A percentile compares a stretch with the other conserved stretches of the same genome.
phyloP scores from a whole-genome alignment of 2,888 invertebrate genomes.

The Tetragonisca angustula region DNA sequence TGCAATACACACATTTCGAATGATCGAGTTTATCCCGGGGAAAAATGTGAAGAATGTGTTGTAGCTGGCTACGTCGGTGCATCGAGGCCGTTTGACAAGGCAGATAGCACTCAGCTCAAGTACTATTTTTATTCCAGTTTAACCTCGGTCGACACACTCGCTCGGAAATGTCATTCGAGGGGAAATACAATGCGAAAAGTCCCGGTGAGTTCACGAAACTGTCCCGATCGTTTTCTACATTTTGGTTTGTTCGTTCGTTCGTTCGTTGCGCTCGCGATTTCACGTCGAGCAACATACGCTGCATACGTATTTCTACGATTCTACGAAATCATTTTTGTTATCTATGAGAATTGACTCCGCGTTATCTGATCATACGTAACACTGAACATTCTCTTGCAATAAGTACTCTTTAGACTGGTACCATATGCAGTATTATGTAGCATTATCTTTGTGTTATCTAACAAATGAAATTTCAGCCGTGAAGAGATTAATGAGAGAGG shows the following conservation, averaged over 20 bases:
- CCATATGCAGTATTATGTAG: background rate
- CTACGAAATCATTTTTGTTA: background rate
- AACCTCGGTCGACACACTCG: conserved; percentile 42
- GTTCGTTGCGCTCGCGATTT: background rate
- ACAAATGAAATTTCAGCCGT: conserved; percentile 88
- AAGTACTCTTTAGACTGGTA: background rate
- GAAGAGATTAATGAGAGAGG: conserved; percentile 96
- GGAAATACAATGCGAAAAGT: conserved; percentile 87
- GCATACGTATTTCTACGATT: background rate
- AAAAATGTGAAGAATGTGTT: conserved; percentile 59
- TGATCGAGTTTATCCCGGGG: background rate
- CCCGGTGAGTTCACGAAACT: conserved; percentile 84
- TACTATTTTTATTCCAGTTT: conserved; percentile 54
- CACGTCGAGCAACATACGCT: background rate
- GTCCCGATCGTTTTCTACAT: background rate
- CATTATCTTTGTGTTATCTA: background rate
- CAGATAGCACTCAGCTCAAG: conserved; percentile 38
- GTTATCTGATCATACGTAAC: conserved; percentile 20
- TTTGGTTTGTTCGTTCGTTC: background rate
- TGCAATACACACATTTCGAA: background rate
- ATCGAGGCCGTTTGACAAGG: conserved; percentile 50
- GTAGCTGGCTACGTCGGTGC: conserved; percentile 33
- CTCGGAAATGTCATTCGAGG: conserved; percentile 84
- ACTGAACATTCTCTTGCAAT: background rate
- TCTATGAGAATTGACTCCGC: background rate